Percentiles rank a stretch among this genome's conserved stretches.
These are phyloP conservation scores for Chironomus tepperi DNA, from an alignment of 1,140 invertebrate species.

Conservation along the genomic window DNA sequence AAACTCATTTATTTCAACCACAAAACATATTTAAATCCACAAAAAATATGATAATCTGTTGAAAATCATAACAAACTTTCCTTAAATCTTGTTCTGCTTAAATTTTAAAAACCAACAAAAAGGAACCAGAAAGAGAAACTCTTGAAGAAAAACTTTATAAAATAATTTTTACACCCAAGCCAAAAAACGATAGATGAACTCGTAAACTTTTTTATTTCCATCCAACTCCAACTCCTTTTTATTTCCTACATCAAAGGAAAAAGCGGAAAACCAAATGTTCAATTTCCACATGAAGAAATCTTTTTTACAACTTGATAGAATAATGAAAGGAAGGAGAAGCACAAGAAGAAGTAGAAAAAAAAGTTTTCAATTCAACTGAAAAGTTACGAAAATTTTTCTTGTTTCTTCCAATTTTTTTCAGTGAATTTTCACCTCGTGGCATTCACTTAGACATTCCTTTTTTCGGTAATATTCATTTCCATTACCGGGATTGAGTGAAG, in stretches of 20 bases:
- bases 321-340: not conserved
- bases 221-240: not conserved
- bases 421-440: constrained; percentile 1
- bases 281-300: constrained; percentile 21
- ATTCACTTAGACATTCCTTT: not conserved
- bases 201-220: not conserved
- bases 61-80: too few species aligned
- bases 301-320: not conserved
- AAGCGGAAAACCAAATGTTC: constrained; percentile 21
- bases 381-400: constrained; percentile 16
- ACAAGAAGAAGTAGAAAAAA: not conserved
- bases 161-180: too few species aligned
- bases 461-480: not conserved
- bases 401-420: too few species aligned
- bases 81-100: too few species aligned
- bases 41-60: too few species aligned
- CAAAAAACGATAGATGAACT: not conserved
- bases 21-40: too few species aligned
- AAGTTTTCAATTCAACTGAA: not conserved
- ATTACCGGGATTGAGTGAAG: not conserved
- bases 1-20: too few species aligned
- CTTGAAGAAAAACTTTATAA: too few species aligned
- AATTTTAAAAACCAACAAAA: too few species aligned
- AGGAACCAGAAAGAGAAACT: too few species aligned
- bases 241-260: not conserved